Conservation (phyloP, 1,140 invertebrate genomes). For the Scaptomyza graminum region DNA sequence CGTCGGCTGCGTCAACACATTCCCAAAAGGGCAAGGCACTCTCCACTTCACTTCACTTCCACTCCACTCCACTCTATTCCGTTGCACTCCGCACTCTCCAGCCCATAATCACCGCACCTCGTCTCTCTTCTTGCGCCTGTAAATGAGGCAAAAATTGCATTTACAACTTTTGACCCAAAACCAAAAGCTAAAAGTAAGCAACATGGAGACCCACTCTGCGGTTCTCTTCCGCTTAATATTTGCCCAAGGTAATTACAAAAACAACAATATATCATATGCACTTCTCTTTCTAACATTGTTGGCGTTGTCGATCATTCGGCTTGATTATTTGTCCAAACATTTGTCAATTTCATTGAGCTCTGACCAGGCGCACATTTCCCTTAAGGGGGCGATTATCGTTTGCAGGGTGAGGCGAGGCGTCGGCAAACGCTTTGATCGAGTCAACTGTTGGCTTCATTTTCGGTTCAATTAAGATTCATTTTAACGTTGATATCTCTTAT, state of each 20-base stretch:
- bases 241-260: slow-evolving; percentile 76
- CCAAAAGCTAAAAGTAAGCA: slow-evolving; percentile 54
- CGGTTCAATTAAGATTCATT: slow-evolving; percentile 80
- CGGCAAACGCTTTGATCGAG: slow-evolving; percentile 68
- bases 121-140: slow-evolving; percentile 39
- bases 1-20: slow-evolving; percentile 51
- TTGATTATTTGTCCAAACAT: slow-evolving; percentile 80
- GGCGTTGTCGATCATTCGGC: slow-evolving; percentile 58
- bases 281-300: background rate
- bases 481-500: slow-evolving; percentile 53
- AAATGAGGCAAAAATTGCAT: slow-evolving; percentile 58
- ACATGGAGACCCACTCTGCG: slow-evolving; percentile 3
- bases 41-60: slow-evolving; percentile 18
- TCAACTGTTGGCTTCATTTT: slow-evolving; percentile 40
- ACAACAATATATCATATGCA: slow-evolving; percentile 49
- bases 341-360: slow-evolving; percentile 81
- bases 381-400: slow-evolving; percentile 30
- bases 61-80: background rate
- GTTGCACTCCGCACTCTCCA: background rate
- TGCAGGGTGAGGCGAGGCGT: slow-evolving; percentile 19
- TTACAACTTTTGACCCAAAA: slow-evolving; percentile 73
- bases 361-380: slow-evolving; percentile 73
- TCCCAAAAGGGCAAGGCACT: slow-evolving; percentile 78
- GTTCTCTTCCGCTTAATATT: slow-evolving; percentile 57
- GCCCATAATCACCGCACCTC: background rate